phyloP scores from a whole-genome alignment of 2,888 invertebrate genomes.

The Eubasilissa splendida region DNA sequence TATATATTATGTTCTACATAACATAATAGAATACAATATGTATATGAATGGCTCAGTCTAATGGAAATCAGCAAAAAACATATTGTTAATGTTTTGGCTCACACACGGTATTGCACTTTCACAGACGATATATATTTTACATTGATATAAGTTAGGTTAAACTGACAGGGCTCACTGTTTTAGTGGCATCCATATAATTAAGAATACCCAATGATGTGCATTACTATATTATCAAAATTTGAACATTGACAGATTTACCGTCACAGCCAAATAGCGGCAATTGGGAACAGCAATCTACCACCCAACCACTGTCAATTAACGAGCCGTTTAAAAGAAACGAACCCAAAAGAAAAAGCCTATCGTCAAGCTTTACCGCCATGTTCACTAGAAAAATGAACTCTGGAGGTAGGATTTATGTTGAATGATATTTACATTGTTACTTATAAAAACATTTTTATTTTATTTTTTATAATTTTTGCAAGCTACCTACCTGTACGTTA shows the following conservation, averaged over 20 bases:
- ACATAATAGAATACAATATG: no score
- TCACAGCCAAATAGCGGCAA: constrained; percentile 55
- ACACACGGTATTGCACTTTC: no score
- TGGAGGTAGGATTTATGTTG: constrained; percentile 61
- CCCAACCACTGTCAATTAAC: constrained; percentile 47
- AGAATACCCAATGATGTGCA: no score
- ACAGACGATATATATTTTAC: no score
- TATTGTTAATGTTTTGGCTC: no score
- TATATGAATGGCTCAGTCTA: no score
- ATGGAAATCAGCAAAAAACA: no score
- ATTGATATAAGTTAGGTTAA: no score
- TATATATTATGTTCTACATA: no score
- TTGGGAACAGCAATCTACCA: constrained; percentile 50
- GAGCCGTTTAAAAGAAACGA: constrained; percentile 78
- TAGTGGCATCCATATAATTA: no score
- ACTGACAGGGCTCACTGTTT: no score
- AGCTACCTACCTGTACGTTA: background rate
- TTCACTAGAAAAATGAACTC: constrained; percentile 75
- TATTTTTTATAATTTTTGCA: constrained; percentile 1
- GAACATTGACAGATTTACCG: constrained; percentile 45
- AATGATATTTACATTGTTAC: background rate
- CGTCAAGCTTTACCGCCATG: constrained; percentile 83
- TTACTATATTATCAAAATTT: background rate
- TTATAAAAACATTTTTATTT: background rate
- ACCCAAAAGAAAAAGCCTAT: constrained; percentile 83